phyloP scores from a whole-genome alignment of 2,888 invertebrate species.

The Hydrotaea cyrtoneurina region DNA sequence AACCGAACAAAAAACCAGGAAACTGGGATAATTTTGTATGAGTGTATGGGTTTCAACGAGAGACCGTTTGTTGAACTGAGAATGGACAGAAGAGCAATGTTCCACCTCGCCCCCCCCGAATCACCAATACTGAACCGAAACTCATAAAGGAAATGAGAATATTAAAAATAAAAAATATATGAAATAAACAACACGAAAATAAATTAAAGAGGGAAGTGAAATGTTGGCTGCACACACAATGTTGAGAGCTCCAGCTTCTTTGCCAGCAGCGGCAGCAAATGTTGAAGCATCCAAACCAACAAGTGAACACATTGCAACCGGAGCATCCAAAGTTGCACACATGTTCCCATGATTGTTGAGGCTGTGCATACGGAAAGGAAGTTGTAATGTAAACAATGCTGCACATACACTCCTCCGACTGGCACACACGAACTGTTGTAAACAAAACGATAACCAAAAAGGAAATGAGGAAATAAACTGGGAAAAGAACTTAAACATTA shows the following conservation, averaged over 20 bases:
- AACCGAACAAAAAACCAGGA: not conserved
- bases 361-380: constrained; percentile 62
- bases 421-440: constrained; percentile 49
- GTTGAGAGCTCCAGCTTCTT: constrained; percentile 18
- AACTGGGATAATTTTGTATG: not conserved
- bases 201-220: not conserved
- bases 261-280: constrained; percentile 17
- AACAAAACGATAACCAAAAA: constrained; percentile 48
- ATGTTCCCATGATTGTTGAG: constrained; percentile 12
- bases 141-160: not conserved
- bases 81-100: too few relatives aligned
- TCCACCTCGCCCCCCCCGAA: not conserved
- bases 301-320: constrained; percentile 62
- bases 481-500: not conserved
- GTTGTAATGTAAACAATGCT: constrained; percentile 63
- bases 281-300: constrained; percentile 33
- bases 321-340: not conserved
- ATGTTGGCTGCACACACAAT: not conserved
- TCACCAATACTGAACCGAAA: not conserved
- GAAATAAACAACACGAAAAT: not conserved
- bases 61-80: not conserved
- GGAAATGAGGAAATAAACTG: constrained; percentile 23
- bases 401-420: not conserved
- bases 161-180: not conserved
- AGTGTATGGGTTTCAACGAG: not conserved